These are phyloP conservation scores for Agrotis exclamationis DNA, from an alignment of 2,888 invertebrate genomes.

Conservation along the genomic window DNA sequence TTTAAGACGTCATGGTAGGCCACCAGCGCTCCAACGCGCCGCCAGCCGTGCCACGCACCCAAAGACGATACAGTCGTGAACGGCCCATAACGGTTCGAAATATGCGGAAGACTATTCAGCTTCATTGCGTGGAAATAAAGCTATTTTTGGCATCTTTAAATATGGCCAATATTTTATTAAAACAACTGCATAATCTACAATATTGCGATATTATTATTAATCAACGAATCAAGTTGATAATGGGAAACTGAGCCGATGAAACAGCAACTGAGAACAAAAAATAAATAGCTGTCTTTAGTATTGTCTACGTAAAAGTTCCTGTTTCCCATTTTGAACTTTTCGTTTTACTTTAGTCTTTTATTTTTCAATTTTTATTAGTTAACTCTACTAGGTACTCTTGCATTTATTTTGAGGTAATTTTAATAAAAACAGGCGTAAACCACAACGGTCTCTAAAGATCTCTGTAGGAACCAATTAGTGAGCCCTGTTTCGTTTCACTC, in stretches of 20 bases:
- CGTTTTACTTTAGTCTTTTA: constrained; percentile 11
- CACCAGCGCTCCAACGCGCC: too few species aligned
- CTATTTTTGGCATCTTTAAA: background rate
- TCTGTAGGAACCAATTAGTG: too few species aligned
- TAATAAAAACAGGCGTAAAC: constrained; percentile 10
- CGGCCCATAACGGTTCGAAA: too few species aligned
- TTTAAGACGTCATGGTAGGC: too few species aligned
- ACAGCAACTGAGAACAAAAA: background rate
- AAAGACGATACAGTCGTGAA: too few species aligned
- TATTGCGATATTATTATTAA: background rate
- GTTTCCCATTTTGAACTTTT: constrained; percentile 37
- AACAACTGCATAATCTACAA: background rate
- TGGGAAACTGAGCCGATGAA: constrained; percentile 15
- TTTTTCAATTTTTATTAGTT: background rate
- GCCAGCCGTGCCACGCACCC: too few species aligned
- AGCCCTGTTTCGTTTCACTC: background rate
- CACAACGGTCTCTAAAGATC: background rate
- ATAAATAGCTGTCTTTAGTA: background rate
- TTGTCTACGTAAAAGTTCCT: constrained; percentile 15
- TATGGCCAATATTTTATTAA: background rate
- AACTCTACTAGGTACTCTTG: constrained; percentile 41
- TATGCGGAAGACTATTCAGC: background rate
- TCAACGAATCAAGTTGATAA: constrained; percentile 40
- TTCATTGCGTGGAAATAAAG: background rate
- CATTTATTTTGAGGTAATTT: constrained; percentile 46